Conservation (phyloP, 1,140 invertebrate genomes). For the Ceratina japonica region DNA sequence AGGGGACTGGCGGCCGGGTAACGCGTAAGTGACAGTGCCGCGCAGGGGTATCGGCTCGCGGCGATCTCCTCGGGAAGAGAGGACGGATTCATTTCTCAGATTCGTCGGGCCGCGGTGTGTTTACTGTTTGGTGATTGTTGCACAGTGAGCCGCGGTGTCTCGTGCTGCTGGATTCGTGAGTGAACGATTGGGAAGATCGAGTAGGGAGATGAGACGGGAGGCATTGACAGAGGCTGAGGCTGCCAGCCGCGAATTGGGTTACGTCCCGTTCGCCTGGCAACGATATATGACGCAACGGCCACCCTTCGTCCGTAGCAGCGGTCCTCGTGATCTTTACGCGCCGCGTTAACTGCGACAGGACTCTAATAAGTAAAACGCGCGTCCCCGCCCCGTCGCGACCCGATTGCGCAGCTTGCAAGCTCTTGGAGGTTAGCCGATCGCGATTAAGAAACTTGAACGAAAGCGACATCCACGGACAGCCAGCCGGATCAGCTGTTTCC, state of each 20-base stretch:
- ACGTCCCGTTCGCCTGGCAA: slow-evolving; percentile 52
- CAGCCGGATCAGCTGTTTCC: slow-evolving; percentile 60
- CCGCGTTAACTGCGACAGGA: slow-evolving; percentile 32
- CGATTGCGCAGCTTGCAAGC: slow-evolving; percentile 32
- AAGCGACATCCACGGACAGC: slow-evolving; percentile 58
- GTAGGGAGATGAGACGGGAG: slow-evolving; percentile 26
- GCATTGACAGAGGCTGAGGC: slow-evolving; percentile 21
- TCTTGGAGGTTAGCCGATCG: slow-evolving; percentile 52
- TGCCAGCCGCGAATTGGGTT: slow-evolving; percentile 51
- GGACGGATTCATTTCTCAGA: slow-evolving; percentile 6
- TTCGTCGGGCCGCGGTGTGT: slow-evolving; percentile 11
- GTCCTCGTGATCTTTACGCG: slow-evolving; percentile 39
- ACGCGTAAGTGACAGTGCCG: neutral
- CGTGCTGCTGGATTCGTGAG: slow-evolving; percentile 11
- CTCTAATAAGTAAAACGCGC: slow-evolving; percentile 3
- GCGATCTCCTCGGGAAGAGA: slow-evolving; percentile 3
- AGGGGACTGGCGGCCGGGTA: neutral
- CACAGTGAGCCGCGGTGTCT: slow-evolving; percentile 26
- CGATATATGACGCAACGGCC: slow-evolving; percentile 46
- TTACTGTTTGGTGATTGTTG: slow-evolving; percentile 38
- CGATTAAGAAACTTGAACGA: slow-evolving; percentile 49
- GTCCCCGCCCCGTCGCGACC: slow-evolving; percentile 6
- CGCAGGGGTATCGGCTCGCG: slow-evolving; percentile 10
- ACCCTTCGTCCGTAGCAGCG: slow-evolving; percentile 31
- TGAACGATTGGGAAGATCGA: neutral